Conservation (phyloP, 2,797 vertebrate species). For the Characodon lateralis region DNA sequence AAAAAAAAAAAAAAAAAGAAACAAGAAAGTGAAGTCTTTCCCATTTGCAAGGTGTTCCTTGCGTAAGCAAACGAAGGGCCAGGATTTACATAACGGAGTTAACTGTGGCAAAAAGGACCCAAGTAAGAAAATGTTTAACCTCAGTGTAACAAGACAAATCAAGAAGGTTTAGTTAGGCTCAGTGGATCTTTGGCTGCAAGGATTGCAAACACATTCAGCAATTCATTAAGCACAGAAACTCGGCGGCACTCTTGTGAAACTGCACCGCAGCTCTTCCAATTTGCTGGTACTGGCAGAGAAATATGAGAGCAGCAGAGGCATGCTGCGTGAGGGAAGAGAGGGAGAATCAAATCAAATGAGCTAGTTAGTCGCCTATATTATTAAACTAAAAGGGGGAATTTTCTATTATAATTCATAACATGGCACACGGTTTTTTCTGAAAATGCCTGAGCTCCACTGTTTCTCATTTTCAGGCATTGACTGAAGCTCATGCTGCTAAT, state of each 20-base stretch:
- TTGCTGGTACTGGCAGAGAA: constrained; percentile 60
- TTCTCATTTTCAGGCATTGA: constrained; percentile 36
- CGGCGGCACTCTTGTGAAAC: constrained; percentile 68
- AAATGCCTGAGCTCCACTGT: constrained; percentile 35
- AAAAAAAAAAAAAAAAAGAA: constrained; percentile 9
- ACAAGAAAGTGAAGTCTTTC: constrained; percentile 36
- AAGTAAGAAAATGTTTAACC: constrained; percentile 81
- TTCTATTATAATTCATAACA: constrained; percentile 50
- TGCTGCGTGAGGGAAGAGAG: constrained; percentile 33
- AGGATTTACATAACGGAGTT: constrained; percentile 73
- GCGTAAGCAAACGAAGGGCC: constrained; percentile 63
- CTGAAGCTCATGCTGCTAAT: constrained; percentile 40
- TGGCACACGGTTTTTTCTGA: constrained; percentile 36
- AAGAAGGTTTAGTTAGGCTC: constrained; percentile 66
- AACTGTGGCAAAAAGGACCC: constrained; percentile 54
- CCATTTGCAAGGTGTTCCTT: constrained; percentile 43
- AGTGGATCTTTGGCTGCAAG: constrained; percentile 74
- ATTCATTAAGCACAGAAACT: constrained; percentile 78
- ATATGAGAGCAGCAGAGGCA: constrained; percentile 48
- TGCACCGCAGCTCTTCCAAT: constrained; percentile 70
- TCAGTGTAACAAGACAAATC: constrained; percentile 77
- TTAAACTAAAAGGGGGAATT: constrained; percentile 64
- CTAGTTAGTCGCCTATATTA: constrained; percentile 66
- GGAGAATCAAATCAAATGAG: constrained; percentile 60
- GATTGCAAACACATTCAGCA: constrained; percentile 75